Evolutionary conservation across 2,888 invertebrate genomes (phyloP).

Genomic region (Malacosoma neustria): DNA sequence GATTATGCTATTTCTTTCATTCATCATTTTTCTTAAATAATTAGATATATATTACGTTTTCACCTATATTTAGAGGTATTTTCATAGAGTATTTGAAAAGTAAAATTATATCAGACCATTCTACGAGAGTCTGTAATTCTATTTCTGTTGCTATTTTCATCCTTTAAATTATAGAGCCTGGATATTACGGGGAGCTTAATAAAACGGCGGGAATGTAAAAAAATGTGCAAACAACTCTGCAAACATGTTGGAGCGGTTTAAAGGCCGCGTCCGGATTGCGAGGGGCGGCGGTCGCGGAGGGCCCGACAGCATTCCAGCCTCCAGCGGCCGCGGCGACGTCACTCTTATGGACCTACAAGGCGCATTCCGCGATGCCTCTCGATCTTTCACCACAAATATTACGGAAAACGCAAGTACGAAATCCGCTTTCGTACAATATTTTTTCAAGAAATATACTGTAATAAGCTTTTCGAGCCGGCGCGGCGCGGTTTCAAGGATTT

Average conservation of each 20-base stretch:
- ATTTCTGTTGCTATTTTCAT: conserved; percentile 10
- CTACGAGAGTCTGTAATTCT: too few species aligned
- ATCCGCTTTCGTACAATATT: conserved; percentile 17
- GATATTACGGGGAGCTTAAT: conserved; percentile 49
- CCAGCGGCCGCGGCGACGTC: conserved; percentile 51
- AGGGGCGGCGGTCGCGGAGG: conserved; percentile 56
- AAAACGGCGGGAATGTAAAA: conserved; percentile 68
- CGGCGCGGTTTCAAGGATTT: too few species aligned
- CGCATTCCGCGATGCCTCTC: conserved; percentile 40
- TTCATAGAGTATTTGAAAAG: too few species aligned
- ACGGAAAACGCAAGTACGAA: conserved; percentile 30
- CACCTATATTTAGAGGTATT: too few species aligned
- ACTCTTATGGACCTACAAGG: conserved; percentile 38
- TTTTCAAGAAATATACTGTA: too few species aligned
- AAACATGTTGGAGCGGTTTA: conserved; percentile 73
- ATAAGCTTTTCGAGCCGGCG: too few species aligned
- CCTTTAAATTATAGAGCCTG: conserved; percentile 19
- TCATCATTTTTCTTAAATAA: conserved; percentile 63
- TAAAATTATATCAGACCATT: too few species aligned
- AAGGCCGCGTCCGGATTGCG: conserved; percentile 71
- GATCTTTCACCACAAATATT: conserved; percentile 31
- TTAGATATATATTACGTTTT: too few species aligned
- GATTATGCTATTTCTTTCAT: conserved; percentile 70
- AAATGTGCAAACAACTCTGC: conserved; percentile 73
- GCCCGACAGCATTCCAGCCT: conserved; percentile 63